Conservation (phyloP, 2,113 vertebrate genomes). For the Suncus etruscus region DNA sequence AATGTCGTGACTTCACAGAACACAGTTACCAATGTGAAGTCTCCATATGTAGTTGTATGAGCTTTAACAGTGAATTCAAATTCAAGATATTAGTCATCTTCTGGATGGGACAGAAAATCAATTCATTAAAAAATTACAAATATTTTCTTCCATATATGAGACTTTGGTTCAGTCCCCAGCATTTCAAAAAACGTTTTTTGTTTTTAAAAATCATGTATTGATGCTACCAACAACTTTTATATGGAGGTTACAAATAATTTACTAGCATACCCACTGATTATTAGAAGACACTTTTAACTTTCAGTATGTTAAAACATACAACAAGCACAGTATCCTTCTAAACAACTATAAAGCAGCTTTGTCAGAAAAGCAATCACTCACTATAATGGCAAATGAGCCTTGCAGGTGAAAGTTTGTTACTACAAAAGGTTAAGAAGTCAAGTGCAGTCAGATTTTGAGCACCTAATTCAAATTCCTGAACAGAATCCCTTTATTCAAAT, state of each 20-base stretch:
- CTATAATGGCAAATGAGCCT: not conserved
- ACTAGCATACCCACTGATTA: not conserved
- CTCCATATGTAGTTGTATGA: not conserved
- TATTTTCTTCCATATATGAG: not conserved
- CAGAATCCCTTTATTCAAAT: not conserved
- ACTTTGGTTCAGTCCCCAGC: too few relatives aligned
- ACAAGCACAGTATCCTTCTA: not conserved
- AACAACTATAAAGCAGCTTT: not conserved
- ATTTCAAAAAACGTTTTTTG: too few relatives aligned
- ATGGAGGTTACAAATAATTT: too few relatives aligned
- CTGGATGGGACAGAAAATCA: not conserved
- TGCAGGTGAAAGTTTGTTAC: not conserved
- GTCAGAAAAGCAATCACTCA: not conserved
- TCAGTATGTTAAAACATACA: not conserved
- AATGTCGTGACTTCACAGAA: not conserved
- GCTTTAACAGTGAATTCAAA: not conserved
- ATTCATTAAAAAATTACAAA: conserved; percentile 19
- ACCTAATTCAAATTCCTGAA: not conserved
- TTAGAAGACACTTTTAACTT: not conserved
- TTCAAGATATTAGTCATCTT: not conserved
- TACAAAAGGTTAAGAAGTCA: not conserved
- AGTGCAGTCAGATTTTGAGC: not conserved
- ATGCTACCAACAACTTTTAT: too few relatives aligned
- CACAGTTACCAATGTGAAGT: not conserved
- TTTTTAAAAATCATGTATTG: too few relatives aligned